Evolutionary conservation across 53 echinoderm and acorn worm genomes (phyloP), one percentile per base, ranked within the genome.

Genomic region (Antedon mediterranea): DNA sequence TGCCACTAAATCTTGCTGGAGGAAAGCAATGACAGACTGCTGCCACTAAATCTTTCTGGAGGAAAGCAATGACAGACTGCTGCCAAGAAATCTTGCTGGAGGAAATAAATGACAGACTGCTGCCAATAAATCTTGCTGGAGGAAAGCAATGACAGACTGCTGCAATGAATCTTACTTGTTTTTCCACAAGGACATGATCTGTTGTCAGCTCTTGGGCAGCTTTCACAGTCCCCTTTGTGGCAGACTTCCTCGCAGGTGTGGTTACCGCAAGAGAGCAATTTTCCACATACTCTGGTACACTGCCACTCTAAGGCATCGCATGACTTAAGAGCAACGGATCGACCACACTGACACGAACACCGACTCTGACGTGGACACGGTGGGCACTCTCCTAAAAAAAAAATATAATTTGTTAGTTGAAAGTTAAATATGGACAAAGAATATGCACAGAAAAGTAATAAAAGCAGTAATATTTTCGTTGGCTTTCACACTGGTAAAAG

Each of bases 161-260:
- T 6, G 11, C 4, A 37, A 4, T 44, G 43, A 23, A 31, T 83
- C 85, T 73, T 74, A 98, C 98, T 92, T 82, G 98, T 93, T 85
- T 97, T 98, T 26, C 98, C 98, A 81, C 98, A 98, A 7, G 98
- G 98, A 75, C 98, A 98, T 28, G 44, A 72, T 76, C 98, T 86
- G 34, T 87, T 77, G 29, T 86, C 90, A 71, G 84, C 43, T 11
- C 90, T 85, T 29, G 98, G 90, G 77, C 98, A 98, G 13, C 82
- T 85, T 77, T 92, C 93, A 33, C 98, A 98, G 8, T 34, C 32
- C 71, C 92, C 92, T 0, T 74, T 42, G 74, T 98, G 98, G 70
- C 98, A 98, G 0, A 80, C 43, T 18, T 81, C 72, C 43, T 98
- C 92, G 85, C 98, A 98, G 0, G 30, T 72, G 71, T 98, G 98